A percentile compares a stretch with the other conserved stretches of the same genome.
phyloP scores from a whole-genome alignment of 2,888 invertebrate species.

The Heliconius ethilla region DNA sequence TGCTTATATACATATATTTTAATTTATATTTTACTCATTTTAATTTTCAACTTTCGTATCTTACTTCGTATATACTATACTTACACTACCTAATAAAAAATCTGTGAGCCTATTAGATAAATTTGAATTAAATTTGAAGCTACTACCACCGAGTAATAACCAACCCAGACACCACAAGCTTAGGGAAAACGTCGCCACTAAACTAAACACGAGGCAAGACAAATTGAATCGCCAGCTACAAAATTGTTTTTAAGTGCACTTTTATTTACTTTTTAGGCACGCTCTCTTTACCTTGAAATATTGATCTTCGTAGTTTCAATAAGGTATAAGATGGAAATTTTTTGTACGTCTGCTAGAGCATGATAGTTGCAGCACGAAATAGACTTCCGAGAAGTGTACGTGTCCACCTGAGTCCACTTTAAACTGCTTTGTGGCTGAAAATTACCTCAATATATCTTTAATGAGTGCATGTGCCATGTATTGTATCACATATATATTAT shows the following conservation, averaged over 20 bases:
- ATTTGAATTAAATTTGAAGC: too few relatives aligned
- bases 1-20: too few relatives aligned
- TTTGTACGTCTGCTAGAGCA: slow-evolving; percentile 27
- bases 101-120: too few relatives aligned
- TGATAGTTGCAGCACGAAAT: slow-evolving; percentile 25
- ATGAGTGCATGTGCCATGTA: neutral
- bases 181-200: slow-evolving; percentile 6
- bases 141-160: too few relatives aligned
- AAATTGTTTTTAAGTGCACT: neutral
- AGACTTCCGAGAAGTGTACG: slow-evolving; percentile 30
- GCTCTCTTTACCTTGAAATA: slow-evolving; percentile 19
- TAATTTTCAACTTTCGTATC: too few relatives aligned
- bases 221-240: neutral
- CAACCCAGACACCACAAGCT: neutral
- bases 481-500: neutral
- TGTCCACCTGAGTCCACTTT: slow-evolving; percentile 7
- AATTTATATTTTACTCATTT: too few relatives aligned
- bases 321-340: slow-evolving; percentile 28
- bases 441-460: slow-evolving; percentile 7
- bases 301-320: slow-evolving; percentile 28
- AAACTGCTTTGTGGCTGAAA: slow-evolving; percentile 19
- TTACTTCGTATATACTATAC: too few relatives aligned
- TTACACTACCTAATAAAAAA: too few relatives aligned
- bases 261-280: slow-evolving; percentile 30
- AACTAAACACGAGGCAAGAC: slow-evolving; percentile 6